phyloP scores from a whole-genome alignment of 2,888 invertebrate species.

The Agrochola lota region DNA sequence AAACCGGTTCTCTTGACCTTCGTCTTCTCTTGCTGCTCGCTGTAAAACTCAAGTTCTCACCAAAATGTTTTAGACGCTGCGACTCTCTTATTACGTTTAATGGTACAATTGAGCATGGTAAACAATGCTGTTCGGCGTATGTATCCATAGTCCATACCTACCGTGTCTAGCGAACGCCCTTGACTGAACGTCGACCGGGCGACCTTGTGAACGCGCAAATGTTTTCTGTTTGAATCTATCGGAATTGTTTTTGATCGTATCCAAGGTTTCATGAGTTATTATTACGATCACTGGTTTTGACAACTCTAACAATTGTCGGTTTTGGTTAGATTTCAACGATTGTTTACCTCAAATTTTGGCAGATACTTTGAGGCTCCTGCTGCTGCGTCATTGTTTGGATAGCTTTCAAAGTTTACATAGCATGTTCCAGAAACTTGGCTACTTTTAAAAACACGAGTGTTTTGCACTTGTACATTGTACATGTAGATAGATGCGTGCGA shows the following conservation, averaged over 20 bases:
- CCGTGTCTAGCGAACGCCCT: slow-evolving; percentile 87
- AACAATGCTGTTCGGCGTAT: slow-evolving; percentile 75
- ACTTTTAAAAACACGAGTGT: slow-evolving; percentile 34
- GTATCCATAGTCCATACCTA: slow-evolving; percentile 74
- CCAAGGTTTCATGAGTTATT: slow-evolving; percentile 66
- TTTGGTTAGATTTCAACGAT: slow-evolving; percentile 36
- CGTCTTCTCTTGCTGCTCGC: slow-evolving; percentile 69
- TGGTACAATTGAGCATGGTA: slow-evolving; percentile 67
- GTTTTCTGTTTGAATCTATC: slow-evolving; percentile 85
- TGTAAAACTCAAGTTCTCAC: slow-evolving; percentile 58
- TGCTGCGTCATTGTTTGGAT: slow-evolving; percentile 27
- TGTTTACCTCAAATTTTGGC: slow-evolving; percentile 3
- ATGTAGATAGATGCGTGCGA: slow-evolving; percentile 53
- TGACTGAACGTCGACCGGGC: slow-evolving; percentile 88
- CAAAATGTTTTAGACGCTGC: slow-evolving; percentile 55
- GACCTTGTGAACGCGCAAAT: slow-evolving; percentile 87
- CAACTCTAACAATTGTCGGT: slow-evolving; percentile 45
- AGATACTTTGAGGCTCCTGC: background rate
- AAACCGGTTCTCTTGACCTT: slow-evolving; percentile 87
- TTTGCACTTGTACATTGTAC: slow-evolving; percentile 16
- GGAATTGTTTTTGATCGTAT: slow-evolving; percentile 79
- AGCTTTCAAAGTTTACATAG: slow-evolving; percentile 4
- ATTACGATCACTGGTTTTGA: slow-evolving; percentile 61
- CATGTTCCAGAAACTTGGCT: slow-evolving; percentile 29
- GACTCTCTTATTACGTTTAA: slow-evolving; percentile 50